Evolutionary conservation across 2,888 invertebrate genomes (phyloP).

Genomic region (Rhogogaster chlorosoma): DNA sequence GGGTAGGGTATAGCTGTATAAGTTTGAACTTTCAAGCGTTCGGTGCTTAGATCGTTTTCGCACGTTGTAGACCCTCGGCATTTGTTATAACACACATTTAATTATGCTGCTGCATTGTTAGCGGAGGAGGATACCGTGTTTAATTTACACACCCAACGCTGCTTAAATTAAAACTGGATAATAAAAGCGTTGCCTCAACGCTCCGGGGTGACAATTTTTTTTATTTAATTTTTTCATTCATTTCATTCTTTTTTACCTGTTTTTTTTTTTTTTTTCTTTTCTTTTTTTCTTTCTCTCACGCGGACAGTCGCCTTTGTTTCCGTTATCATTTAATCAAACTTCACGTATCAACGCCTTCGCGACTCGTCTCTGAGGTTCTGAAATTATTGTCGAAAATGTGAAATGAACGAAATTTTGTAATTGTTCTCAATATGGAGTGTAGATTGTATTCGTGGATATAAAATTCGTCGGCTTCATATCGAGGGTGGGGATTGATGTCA

Average conservation of each 20-base stretch:
- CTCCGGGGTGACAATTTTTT: conserved; percentile 57
- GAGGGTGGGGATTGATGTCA: background rate
- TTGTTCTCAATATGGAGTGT: no score
- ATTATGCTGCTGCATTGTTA: conserved; percentile 72
- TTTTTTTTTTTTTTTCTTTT: conserved; percentile 53
- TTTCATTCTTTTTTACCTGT: conserved; percentile 38
- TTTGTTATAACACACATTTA: conserved; percentile 75
- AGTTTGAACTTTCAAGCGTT: conserved; percentile 32
- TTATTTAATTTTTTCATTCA: conserved; percentile 49
- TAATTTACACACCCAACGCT: conserved; percentile 75
- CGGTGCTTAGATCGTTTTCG: conserved; percentile 38
- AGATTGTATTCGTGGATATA: no score
- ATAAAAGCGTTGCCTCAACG: conserved; percentile 73
- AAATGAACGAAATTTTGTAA: background rate
- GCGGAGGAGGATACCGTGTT: conserved; percentile 64
- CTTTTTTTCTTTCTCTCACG: conserved; percentile 19
- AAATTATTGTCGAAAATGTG: no score
- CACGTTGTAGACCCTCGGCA: conserved; percentile 56
- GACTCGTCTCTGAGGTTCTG: background rate
- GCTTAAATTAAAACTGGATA: conserved; percentile 77
- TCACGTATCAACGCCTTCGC: background rate
- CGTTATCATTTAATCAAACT: conserved; percentile 6
- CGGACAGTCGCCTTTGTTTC: conserved; percentile 8
- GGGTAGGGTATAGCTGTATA: background rate
- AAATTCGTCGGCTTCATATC: background rate